phyloP scores from a whole-genome alignment of 2,113 vertebrate genomes.

The Puntigrus tetrazona region DNA sequence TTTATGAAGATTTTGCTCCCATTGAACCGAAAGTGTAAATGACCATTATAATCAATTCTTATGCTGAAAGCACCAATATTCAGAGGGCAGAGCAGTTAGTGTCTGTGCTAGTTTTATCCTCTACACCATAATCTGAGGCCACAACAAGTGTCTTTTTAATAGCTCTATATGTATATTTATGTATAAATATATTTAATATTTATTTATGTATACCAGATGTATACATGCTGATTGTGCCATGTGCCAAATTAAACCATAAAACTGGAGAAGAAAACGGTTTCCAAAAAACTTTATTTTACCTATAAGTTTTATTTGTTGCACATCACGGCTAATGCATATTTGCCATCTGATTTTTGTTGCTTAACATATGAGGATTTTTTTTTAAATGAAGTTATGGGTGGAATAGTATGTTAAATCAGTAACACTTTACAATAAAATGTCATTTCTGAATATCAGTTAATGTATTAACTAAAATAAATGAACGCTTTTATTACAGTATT shows the following conservation, averaged over 20 bases:
- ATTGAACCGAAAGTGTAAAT: slow-evolving; percentile 54
- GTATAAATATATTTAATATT: slow-evolving; percentile 84
- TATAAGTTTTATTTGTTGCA: slow-evolving; percentile 61
- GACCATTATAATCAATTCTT: slow-evolving; percentile 47
- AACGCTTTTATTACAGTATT: too few relatives aligned
- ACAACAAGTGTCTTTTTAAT: slow-evolving; percentile 73
- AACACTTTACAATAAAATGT: too few relatives aligned
- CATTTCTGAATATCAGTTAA: too few relatives aligned
- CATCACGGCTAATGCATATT: background rate
- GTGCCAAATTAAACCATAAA: slow-evolving; percentile 85
- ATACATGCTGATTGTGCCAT: slow-evolving; percentile 85
- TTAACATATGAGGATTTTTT: slow-evolving; percentile 17
- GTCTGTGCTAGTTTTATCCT: slow-evolving; percentile 57
- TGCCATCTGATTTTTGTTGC: slow-evolving; percentile 20
- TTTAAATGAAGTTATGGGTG: slow-evolving; percentile 19
- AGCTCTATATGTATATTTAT: slow-evolving; percentile 85
- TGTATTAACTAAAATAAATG: too few relatives aligned
- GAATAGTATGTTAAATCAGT: background rate
- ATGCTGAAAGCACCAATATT: slow-evolving; percentile 62
- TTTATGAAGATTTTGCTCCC: slow-evolving; percentile 71
- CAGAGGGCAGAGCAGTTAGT: slow-evolving; percentile 46
- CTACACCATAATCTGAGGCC: slow-evolving; percentile 63
- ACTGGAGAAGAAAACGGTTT: slow-evolving; percentile 75
- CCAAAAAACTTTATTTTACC: slow-evolving; percentile 69
- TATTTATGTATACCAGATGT: slow-evolving; percentile 84